Base-by-base conservation (phyloP, 2,888 invertebrate genomes). In the Cacoxenus indagator region DNA sequence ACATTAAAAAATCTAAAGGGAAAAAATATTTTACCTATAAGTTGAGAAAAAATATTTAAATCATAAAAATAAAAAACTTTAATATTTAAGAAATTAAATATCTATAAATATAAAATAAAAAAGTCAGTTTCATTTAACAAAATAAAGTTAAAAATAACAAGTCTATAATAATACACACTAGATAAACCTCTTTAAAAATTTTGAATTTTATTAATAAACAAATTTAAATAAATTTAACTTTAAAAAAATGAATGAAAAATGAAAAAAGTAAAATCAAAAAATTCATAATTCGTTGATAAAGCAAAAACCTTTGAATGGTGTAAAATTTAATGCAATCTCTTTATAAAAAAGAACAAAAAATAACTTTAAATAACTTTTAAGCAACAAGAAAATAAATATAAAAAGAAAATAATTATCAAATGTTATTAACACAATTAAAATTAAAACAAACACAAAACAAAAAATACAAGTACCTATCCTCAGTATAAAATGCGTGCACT, bases 341-440 rank as follows among this genome's bases (percentile, higher is more conserved):
- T 62, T 66, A 48, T 45, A 64, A 69, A 68, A 65, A 57, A 61
- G 67, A 73, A 76, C 66, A 78, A 76, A 73, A 76, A 78, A 82
- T 83, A 82, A 76, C 72, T 76, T 79, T 82, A 84, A 78, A 82
- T 76, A n/a, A n/a, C n/a, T n/a, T n/a, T n/a, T 73, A 85, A 77
- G 70, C 65, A 71, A 70, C 75, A 71, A 72, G 67, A 67, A 67
- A n/a, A 71, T 73, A 68, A 68, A 65, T 17, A 71, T 73, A 68
- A 68, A 65, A 70, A 75, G 76, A 76, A 81, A 80, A 78, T 70
- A 77, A 85, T 84, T 86, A 86, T 86, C 85, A 85, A n/a, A 85
- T 85, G 86, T 86, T 85, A 85, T 85, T 86, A 85, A 83, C 83
- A 85, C 82, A 82, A 82, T 83, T 85, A 86, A 83, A 81, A 86